Evolutionary conservation across 1,140 invertebrate species (phyloP), one percentile per base, ranked within the genome.

Genomic region (Andricus grossulariae): DNA sequence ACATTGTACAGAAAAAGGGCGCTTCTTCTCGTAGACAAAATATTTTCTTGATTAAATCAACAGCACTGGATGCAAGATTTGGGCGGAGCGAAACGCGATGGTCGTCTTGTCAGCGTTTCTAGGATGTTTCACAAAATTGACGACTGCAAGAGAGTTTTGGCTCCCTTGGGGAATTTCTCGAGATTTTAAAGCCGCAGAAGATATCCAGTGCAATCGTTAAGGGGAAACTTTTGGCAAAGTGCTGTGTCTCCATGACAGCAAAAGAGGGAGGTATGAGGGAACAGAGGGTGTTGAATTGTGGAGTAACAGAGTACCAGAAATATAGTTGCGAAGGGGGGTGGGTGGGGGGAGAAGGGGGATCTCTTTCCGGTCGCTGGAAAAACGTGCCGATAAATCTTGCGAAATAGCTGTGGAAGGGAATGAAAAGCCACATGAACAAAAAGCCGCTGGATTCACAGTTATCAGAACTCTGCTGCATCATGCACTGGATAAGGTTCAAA

Each of bases 141-240:
- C 6, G 4, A 52, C 51, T 16, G 4, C n/a, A 52, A 52, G 15
- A 51, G 10, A 52, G n/a, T 52, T 52, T 52, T 52, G 51, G 13
- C 16, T 52, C 51, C 51, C 51, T 52, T 52, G 51, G n/a, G 51
- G n/a, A 16, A 16, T 15, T 52, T 10, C 51, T 13, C 6, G 51
- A 15, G 51, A n/a, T 52, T 52, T 52, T 16, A 52, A n/a, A 52
- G 51, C n/a, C 51, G n/a, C 51, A 52, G n/a, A 52, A 52, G n/a
- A 52, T 52, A 16, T 52, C 51, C 51, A 52, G 51, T 54, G 52
- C 55, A 19, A 70, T 75, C 57, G 55, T 70, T 75, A 70, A 57
- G 52, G 25, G 25, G 5, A 16, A 71, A 71, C 75, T 76, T 76
- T 76, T 76, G 75, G 50, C 66, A 19, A 66, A 13, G 18, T 57